Evolutionary conservation across 2,888 invertebrate genomes (phyloP), one percentile per base, ranked within the genome.

Genomic region (Clostera curtula): DNA sequence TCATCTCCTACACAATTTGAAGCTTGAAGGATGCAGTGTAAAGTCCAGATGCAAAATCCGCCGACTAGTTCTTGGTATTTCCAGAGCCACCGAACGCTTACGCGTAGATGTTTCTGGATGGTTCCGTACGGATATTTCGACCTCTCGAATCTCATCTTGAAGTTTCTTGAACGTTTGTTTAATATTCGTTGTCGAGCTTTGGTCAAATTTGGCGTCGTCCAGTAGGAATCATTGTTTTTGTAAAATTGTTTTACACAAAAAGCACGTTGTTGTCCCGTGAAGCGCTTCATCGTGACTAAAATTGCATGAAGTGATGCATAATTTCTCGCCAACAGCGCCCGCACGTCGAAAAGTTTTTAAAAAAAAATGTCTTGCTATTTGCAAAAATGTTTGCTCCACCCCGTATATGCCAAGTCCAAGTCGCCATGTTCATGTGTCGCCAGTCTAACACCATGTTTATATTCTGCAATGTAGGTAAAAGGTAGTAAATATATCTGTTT

Each of bases 191-290:
- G 34, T 39, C 36, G 31, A 39, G 36, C 19, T 34, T 34, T 30
- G 11, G 17, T 6, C 6, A 16, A 7, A 7, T 17, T 15, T 16
- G 11, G 16, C 6, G 17, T 17, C 15, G 34, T 36, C 31, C 27
- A 31, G 31, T 23, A 40, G 23, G 25, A 31, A 40, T 39, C 24
- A 17, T 25, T 39, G 25, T 35, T 35, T 31, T 35, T 40, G 28
- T 27, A 38, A 35, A 31, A 31, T 19, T 31, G 29, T 34, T 31
- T 32, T 21, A 37, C 33, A 17, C 34, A 40, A 35, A 36, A 40
- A 29, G 29, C 31, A 35, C 32, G 33, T 5, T 22, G 12, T 7
- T 22, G 22, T 22, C 23, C 22, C 22, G 22, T 22, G 22, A 22
- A 24, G 24, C 10, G 24, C 9, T 23, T 11, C 15, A 24, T 24